Evolutionary conservation across 53 echinoderm and acorn worm species (phyloP), one percentile per base, ranked within the genome.

Genomic region (Temnopleurus reevesii): DNA sequence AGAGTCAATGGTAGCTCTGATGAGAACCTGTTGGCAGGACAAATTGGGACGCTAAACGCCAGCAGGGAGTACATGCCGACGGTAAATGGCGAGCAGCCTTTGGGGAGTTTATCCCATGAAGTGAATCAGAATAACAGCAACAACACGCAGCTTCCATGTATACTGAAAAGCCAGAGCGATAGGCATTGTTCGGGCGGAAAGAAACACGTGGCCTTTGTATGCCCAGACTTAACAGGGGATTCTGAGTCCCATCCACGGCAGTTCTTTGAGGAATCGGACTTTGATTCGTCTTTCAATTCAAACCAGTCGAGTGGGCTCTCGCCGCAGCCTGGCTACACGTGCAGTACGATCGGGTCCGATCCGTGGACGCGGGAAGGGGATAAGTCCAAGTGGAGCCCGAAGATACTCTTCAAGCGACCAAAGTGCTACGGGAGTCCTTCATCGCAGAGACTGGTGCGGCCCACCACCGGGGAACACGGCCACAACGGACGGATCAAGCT

Each of bases 401-500:
- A 92, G 60, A 55, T 90, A 30, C 53, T 93, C 12, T 59, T 93
- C 41, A 91, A 91, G 45, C 49, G 83, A 46, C 90, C 89, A 36
- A 92, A 77, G 38, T 83, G 76, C 8, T 66, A 90, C 59, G 84
- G 77, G 21, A 90, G 92, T 17, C 76, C 77, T 15, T 13, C 54
- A 8, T 58, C 84, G 25, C 91, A 88, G 23, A 55, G 89, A 9
- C 44, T 87, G 12, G 65, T 51, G 4, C 46, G 38, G 25, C 71
- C 88, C 10, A 5, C 66, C 15, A 29, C 71, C 21, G 36, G 51
- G 1, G 88, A 87, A 8, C 46, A 87, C 65, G 88, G 88, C 8
- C 33, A 17, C 12, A 94, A 94, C 35, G 94, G 94, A 9, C 90
- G 87, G 1, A 94, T 94, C 24, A 92, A 90, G 47, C 92, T 94